These are phyloP conservation scores for Xiphophorus birchmanni DNA, from an alignment of 2,797 vertebrate genomes.

Conservation along the genomic window DNA sequence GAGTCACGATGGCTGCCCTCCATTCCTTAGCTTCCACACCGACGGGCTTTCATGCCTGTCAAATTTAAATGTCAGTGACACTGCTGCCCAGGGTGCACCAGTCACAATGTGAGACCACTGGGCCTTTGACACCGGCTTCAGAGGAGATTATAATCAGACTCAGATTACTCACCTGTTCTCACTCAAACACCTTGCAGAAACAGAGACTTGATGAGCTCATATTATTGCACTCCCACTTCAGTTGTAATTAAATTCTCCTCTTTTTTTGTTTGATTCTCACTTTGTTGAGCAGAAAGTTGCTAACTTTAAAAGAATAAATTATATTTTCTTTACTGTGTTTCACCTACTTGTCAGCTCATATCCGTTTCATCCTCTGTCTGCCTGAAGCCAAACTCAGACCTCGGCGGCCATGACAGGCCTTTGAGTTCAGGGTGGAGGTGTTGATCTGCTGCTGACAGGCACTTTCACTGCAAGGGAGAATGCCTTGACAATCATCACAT, in stretches of 20 bases:
- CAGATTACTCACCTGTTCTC: constrained; percentile 36
- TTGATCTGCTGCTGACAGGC: constrained; percentile 8
- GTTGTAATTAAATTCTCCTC: background rate
- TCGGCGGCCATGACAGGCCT: constrained; percentile 24
- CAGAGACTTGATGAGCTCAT: constrained; percentile 10
- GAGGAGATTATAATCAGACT: constrained; percentile 49
- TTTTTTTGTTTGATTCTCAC: constrained; percentile 6
- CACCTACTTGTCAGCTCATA: background rate
- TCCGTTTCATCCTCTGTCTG: background rate
- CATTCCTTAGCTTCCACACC: constrained; percentile 28
- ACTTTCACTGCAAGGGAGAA: constrained; percentile 1
- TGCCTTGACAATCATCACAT: constrained; percentile 12
- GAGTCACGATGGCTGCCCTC: constrained; percentile 34
- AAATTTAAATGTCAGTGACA: constrained; percentile 66
- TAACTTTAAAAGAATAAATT: constrained; percentile 27
- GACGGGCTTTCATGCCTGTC: constrained; percentile 42
- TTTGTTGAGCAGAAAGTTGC: constrained; percentile 3
- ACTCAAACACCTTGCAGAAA: constrained; percentile 25
- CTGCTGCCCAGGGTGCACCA: constrained; percentile 39
- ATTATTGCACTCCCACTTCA: background rate
- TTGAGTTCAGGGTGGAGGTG: constrained; percentile 27
- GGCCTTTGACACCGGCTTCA: constrained; percentile 61
- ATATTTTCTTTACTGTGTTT: background rate
- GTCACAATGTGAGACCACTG: constrained; percentile 32
- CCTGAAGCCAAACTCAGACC: background rate